phyloP scores from a whole-genome alignment of 2,797 vertebrate genomes.

The Acanthornis magna region DNA sequence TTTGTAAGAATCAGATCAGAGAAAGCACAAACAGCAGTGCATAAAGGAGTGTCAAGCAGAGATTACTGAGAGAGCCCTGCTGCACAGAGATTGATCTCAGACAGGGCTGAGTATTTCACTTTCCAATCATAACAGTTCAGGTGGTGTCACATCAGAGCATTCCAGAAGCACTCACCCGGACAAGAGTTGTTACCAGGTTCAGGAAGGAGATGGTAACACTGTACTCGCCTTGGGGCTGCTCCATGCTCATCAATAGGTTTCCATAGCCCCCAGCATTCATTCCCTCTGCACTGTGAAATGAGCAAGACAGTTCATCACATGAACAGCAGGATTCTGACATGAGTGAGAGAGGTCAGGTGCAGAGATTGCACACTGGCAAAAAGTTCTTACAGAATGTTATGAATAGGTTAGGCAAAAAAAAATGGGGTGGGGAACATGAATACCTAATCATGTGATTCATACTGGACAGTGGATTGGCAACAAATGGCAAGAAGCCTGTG shows the following conservation, averaged over 20 bases:
- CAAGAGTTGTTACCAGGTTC: constrained; percentile 88
- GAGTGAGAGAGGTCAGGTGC: not conserved
- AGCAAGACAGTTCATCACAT: not conserved
- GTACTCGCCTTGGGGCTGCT: constrained; percentile 95
- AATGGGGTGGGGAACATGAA: not conserved
- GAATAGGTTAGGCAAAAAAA: not conserved
- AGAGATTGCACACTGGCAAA: not conserved
- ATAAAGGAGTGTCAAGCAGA: not conserved
- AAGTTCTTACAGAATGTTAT: not conserved
- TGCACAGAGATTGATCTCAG: not conserved
- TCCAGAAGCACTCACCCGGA: constrained; percentile 82
- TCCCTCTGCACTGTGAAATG: constrained; percentile 86
- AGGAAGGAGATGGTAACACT: constrained; percentile 92
- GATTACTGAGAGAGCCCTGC: not conserved
- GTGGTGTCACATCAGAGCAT: not conserved
- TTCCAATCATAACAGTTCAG: not conserved
- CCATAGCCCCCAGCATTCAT: constrained; percentile 98
- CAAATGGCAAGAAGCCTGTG: constrained; percentile 94
- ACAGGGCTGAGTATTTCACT: not conserved
- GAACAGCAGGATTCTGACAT: not conserved
- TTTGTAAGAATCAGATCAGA: not conserved
- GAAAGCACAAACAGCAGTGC: not conserved
- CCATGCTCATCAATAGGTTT: constrained; percentile 90
- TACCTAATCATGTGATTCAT: constrained; percentile 92
- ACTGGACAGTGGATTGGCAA: constrained; percentile 86